Base-by-base conservation (phyloP, 2,113 vertebrate genomes). In the Xenopus laevis region DNA sequence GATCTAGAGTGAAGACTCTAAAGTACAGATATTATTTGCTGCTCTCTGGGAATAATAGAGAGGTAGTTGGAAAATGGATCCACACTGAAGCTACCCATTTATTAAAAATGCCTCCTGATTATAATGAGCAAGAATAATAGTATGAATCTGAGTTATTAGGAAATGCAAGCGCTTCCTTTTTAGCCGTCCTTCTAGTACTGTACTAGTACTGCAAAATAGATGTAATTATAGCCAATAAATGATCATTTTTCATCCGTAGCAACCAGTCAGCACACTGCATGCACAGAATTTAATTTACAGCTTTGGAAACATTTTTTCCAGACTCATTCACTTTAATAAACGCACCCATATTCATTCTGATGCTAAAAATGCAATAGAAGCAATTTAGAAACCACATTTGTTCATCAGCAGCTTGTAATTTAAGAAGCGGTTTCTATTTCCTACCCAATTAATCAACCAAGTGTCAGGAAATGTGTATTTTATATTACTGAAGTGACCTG, bases 241-340 rank as follows among this genome's bases (percentile, higher is more conserved):
- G 52, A 69, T 53, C 13, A 62, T 68, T 75, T 68, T 62, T 68
- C 66, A 75, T 61, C 58, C n/a, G 23, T n/a, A 60, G 33, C 5
- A 11, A 17, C 53, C 4, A 52, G 55, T 68, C 65, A 75, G 73
- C 73, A 69, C 13, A 68, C 33, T 10, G 45, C 72, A 74, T 61
- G 55, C 64, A 62, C 44, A 68, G 68, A 40, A 21, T 75, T 75
- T 75, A 68, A 75, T 75, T 75, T 75, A 75, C 62, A 57, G 73
- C 65, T 45, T 18, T 75, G 73, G 58, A 75, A 69, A 55, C 73
- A 62, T 23, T 68, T 75, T 75, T 69, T 68, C 65, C 65, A 69
- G 65, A 75, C 65, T 75, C 73, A 75, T 75, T 75, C 68, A 75
- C 65, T 75, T 68, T 75, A 60, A 63, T 50, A 67, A 27, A 75